Conservation (phyloP, 2,113 vertebrate species). For the Lamprologus callipterus region DNA sequence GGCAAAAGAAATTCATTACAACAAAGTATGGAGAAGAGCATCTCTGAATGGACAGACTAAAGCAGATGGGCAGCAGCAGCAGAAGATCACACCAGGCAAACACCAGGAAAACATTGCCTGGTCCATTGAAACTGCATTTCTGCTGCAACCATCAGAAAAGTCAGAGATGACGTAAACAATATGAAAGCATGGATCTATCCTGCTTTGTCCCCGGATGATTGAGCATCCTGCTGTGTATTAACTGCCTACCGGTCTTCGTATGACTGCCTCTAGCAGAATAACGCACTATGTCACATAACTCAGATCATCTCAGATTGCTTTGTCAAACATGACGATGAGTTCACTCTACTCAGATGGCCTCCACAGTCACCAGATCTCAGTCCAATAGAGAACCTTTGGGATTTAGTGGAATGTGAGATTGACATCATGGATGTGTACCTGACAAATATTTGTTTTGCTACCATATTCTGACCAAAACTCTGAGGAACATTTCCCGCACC, state of each 20-base stretch:
- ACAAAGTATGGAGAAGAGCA: not conserved
- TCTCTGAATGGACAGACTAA: not conserved
- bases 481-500: not conserved
- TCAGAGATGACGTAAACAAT: not conserved
- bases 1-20: not conserved
- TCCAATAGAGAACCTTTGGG: not conserved
- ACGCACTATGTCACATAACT: not conserved
- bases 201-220: not conserved
- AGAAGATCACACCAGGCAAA: not conserved
- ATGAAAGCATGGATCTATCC: not conserved
- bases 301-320: not conserved
- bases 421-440: not conserved
- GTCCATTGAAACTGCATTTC: not conserved
- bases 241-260: not conserved
- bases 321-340: not conserved
- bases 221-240: not conserved
- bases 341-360: not conserved
- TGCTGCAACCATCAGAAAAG: not conserved
- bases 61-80: not conserved
- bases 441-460: not conserved
- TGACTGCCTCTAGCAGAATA: not conserved
- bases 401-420: not conserved
- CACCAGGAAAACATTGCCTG: rapidly evolving
- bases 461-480: not conserved
- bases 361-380: not conserved